Conservation (phyloP, 2,113 vertebrate species). For the Illadopsis cleaveri region DNA sequence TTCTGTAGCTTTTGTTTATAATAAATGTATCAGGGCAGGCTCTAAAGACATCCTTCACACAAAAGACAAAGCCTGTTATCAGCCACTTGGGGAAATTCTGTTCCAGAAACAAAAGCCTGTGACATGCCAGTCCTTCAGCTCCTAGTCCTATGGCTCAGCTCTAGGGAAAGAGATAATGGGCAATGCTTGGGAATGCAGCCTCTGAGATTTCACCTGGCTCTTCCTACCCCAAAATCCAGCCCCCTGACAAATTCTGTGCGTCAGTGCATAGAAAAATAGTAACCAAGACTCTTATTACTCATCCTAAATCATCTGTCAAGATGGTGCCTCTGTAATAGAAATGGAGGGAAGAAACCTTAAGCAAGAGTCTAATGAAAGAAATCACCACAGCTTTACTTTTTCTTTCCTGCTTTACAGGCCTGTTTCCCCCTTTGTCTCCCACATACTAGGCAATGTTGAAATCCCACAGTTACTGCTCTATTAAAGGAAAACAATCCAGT, state of each 20-base stretch:
- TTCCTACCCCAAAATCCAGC: neutral
- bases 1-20: conserved; percentile 48
- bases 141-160: neutral
- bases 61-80: conserved; percentile 24
- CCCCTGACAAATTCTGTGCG: neutral
- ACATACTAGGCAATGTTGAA: neutral
- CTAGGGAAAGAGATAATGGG: neutral
- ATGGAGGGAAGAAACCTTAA: neutral
- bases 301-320: neutral
- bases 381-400: neutral
- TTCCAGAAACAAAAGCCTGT: conserved; percentile 27
- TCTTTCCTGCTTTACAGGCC: neutral
- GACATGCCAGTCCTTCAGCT: neutral
- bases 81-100: conserved; percentile 1
- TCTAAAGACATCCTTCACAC: neutral
- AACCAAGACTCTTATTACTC: neutral
- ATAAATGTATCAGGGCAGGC: neutral
- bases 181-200: neutral
- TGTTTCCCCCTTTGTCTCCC: neutral
- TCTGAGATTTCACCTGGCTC: neutral
- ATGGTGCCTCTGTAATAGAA: neutral
- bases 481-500: neutral
- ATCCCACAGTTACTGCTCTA: neutral
- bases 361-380: neutral
- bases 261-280: neutral